Evolutionary conservation across 2,888 invertebrate species (phyloP).

Genomic region (Ophion ellenae): DNA sequence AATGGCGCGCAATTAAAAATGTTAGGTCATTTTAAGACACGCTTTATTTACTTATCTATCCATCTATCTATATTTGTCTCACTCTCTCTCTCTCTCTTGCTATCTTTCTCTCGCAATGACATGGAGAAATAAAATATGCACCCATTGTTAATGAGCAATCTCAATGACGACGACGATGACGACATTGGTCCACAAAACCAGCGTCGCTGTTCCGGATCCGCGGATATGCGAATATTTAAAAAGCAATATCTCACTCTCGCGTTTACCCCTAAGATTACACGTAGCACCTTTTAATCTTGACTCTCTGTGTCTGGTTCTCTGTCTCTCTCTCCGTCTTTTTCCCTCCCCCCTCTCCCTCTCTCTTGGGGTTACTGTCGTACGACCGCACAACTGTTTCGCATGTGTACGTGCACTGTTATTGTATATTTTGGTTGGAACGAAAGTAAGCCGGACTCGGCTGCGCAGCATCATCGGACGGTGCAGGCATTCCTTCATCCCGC

Average conservation of each 20-base stretch:
- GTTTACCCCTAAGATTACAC: neutral
- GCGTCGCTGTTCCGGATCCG: neutral
- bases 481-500: constrained; percentile 4
- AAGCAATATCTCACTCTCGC: neutral
- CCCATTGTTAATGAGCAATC: neutral
- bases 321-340: neutral
- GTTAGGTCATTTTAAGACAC: too few relatives aligned
- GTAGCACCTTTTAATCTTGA: neutral
- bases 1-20: too few relatives aligned
- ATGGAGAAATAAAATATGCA: constrained; percentile 16
- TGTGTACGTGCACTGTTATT: neutral
- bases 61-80: too few relatives aligned
- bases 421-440: constrained; percentile 31
- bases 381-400: neutral
- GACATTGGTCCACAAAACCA: neutral
- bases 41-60: too few relatives aligned
- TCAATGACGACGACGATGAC: neutral
- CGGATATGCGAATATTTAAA: neutral
- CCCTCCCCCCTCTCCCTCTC: neutral
- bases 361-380: neutral
- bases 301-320: neutral
- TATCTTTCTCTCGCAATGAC: neutral
- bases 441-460: constrained; percentile 66
- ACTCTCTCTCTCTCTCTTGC: neutral
- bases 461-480: neutral